A percentile compares a stretch with the other conserved stretches of the same genome.
Conservation (phyloP, 1,140 invertebrate genomes). For the Onthophagus taurus region DNA sequence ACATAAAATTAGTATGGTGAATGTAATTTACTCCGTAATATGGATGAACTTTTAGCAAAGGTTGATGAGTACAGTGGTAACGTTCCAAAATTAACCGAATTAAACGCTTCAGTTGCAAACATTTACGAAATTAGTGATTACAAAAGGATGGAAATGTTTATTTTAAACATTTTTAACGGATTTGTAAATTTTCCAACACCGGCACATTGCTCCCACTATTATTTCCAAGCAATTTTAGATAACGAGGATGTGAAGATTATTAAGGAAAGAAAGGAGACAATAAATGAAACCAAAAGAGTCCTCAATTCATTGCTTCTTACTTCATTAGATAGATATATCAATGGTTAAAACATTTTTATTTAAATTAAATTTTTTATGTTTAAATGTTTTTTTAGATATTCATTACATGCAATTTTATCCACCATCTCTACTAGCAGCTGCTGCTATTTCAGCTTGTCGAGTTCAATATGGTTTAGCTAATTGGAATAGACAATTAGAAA, state of each 20-base stretch:
- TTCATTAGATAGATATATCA: too few species aligned
- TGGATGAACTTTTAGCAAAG: conserved; percentile 45
- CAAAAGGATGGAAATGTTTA: conserved; percentile 37
- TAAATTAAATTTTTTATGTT: background rate
- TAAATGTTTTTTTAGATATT: conserved; percentile 24
- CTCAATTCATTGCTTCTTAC: too few species aligned
- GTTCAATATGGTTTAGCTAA: conserved; percentile 18
- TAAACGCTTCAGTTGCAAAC: conserved; percentile 33
- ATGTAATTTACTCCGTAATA: too few species aligned
- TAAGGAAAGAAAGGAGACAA: conserved; percentile 27
- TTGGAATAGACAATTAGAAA: conserved; percentile 26
- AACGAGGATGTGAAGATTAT: conserved; percentile 18
- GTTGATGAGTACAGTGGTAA: conserved; percentile 40
- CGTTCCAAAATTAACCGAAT: conserved; percentile 37
- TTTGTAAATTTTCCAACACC: conserved; percentile 40
- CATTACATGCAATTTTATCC: conserved; percentile 32
- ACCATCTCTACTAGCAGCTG: conserved; percentile 30
- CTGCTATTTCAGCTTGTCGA: conserved; percentile 27
- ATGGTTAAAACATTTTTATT: background rate
- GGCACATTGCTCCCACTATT: conserved; percentile 45
- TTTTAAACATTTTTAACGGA: conserved; percentile 42
- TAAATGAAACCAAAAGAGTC: too few species aligned
- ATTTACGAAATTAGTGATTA: conserved; percentile 37
- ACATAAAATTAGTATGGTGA: background rate
- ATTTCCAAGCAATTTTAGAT: conserved; percentile 25